Base-by-base conservation (phyloP, 2,797 vertebrate genomes). In the Poliocrania exsul region DNA sequence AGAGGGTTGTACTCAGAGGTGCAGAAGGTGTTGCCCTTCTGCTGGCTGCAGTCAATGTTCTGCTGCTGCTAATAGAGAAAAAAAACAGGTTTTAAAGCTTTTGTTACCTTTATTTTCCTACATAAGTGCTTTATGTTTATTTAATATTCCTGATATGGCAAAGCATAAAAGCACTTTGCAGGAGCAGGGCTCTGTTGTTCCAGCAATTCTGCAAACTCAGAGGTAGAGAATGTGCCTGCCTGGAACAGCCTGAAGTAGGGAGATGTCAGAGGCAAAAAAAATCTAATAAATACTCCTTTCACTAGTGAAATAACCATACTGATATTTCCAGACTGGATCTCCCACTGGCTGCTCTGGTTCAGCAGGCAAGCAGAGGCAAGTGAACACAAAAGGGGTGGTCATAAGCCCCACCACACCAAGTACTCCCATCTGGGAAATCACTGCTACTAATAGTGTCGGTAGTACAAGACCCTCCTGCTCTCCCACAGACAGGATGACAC, bases 1-100 rank as follows among this genome's bases (percentile, higher is more conserved):
- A 90, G 23, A 47, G 87, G 87, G 80, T 4, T 78, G 73, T 72
- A 90, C 38, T 90, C 87, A 2, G 87, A 58, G 66, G 73, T 72
- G 87, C 87, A 90, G 29, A n/a, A 0, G 33, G 2, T 4, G 35
- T 2, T 1, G 1, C 23, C 35, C 4, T 33, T 50, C 15, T 58
- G 73, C 11, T 10, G 4, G 2, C 0, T 28, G 70, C 96, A 96
- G 38, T 96, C 90, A 2, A 86, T 2, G 38, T 2, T 2, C 19
- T 70, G 71, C 40, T 74, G 20, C 60, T 46, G 44, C 51, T 67
- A 77, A 54, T 14, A 47, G 58, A 93, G 26, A 5, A 87, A 83
- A 83, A 44, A 44, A 65, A n/a, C 12, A 79, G 24, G 18, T 66
- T 75, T 78, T 69, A 85, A 88, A 54, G 42, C 7, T 67, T 69